Evolutionary conservation across 2,797 vertebrate species (phyloP).

Genomic region (Acanthis flammea): DNA sequence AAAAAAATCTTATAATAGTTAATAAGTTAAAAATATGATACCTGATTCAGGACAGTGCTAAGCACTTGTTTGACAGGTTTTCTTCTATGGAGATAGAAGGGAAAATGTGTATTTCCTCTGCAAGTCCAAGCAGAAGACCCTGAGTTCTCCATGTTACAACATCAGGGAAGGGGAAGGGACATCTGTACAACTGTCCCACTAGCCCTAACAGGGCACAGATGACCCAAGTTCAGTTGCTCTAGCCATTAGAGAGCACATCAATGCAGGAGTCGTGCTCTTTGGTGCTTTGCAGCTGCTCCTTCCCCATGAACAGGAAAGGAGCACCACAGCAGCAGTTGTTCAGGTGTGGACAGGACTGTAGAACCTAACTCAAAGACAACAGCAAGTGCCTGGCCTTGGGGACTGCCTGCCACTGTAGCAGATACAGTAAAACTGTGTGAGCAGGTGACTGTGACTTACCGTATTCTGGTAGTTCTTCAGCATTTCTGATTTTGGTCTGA

Average conservation of each 20-base stretch:
- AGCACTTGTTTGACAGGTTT: not conserved
- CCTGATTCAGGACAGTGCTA: not conserved
- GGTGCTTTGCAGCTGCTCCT: not conserved
- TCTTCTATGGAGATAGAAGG: not conserved
- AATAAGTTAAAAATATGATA: not conserved
- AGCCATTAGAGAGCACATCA: not conserved
- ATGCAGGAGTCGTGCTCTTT: rapidly evolving
- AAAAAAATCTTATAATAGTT: not conserved
- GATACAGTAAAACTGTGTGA: not conserved
- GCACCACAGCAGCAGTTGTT: not conserved
- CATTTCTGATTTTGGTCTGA: slow-evolving; percentile 92
- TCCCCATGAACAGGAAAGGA: not conserved
- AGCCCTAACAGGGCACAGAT: not conserved
- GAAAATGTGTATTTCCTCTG: not conserved
- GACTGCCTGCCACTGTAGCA: not conserved
- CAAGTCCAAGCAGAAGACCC: not conserved
- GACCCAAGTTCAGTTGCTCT: not conserved
- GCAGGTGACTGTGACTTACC: slow-evolving; percentile 70
- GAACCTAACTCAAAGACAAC: not conserved
- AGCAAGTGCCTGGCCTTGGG: not conserved
- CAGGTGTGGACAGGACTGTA: not conserved
- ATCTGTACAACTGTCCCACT: not conserved
- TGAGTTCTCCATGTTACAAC: not conserved
- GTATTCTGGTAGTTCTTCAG: slow-evolving; percentile 89
- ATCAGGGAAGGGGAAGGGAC: not conserved